These are phyloP conservation scores for Diglossa cyanea DNA, from an alignment of 2,797 vertebrate species.

Conservation along the genomic window DNA sequence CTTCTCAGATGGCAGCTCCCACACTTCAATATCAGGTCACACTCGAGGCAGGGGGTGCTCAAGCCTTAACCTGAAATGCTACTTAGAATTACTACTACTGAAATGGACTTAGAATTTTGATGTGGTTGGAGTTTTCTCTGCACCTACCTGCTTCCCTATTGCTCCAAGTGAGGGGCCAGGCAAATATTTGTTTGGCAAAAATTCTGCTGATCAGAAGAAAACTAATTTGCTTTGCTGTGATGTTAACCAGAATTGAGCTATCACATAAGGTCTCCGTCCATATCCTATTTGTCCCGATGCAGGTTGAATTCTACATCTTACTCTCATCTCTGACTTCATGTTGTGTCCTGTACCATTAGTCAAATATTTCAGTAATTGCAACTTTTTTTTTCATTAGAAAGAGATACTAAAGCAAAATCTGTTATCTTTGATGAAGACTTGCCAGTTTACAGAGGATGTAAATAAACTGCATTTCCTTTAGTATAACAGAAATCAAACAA, in stretches of 20 bases:
- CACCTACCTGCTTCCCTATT: not conserved
- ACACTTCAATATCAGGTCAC: rapidly evolving
- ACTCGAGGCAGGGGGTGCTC: not conserved
- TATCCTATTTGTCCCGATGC: not conserved
- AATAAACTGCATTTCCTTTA: not conserved
- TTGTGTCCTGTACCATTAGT: not conserved
- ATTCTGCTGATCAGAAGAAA: not conserved
- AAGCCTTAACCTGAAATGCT: not conserved
- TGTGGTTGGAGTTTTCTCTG: not conserved
- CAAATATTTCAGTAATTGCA: not conserved
- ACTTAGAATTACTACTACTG: not conserved
- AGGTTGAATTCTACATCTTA: not conserved
- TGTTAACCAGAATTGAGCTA: not conserved
- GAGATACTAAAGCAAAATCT: not conserved
- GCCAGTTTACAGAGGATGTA: not conserved
- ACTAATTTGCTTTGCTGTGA: not conserved
- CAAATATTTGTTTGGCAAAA: not conserved
- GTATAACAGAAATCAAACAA: not conserved
- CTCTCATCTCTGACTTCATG: not conserved
- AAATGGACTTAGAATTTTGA: not conserved
- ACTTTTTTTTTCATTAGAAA: not conserved
- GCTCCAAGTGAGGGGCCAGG: not conserved
- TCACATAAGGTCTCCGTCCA: not conserved
- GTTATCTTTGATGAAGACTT: not conserved
- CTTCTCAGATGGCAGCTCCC: not conserved